Conservation (phyloP, 2,797 vertebrate genomes). For the Rousettus madagascariensis region DNA sequence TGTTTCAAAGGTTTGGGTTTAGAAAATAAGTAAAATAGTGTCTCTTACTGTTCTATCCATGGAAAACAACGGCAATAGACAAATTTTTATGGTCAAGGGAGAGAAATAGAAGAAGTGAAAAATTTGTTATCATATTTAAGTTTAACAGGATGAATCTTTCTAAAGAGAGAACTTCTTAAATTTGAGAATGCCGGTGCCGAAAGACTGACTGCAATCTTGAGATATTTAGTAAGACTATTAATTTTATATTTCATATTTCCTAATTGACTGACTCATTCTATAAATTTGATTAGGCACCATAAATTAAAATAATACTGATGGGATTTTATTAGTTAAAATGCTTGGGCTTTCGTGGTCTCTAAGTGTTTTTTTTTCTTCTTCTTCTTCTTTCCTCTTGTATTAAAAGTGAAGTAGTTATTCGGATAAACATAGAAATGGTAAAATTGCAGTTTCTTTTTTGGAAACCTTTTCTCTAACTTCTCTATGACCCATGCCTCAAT, state of each 20-base stretch:
- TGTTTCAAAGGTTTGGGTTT: slow-evolving; percentile 12
- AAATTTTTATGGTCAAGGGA: neutral
- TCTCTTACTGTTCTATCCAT: neutral
- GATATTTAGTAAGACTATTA: neutral
- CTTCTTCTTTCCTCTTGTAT: slow-evolving; percentile 32
- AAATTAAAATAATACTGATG: neutral
- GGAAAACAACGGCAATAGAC: neutral
- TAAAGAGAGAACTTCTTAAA: neutral
- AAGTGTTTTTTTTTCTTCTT: neutral
- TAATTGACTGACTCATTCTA: slow-evolving; percentile 11
- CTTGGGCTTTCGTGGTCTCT: slow-evolving; percentile 4
- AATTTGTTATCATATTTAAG: neutral
- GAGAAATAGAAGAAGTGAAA: neutral
- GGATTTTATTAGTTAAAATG: neutral
- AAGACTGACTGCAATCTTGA: neutral
- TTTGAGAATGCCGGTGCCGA: neutral
- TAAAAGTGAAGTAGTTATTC: slow-evolving; percentile 66
- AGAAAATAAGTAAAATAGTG: slow-evolving; percentile 16
- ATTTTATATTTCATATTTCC: slow-evolving; percentile 7
- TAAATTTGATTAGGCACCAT: neutral
- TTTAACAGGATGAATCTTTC: neutral
- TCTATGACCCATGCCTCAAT: slow-evolving; percentile 55
- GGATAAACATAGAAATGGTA: slow-evolving; percentile 78
- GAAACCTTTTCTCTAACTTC: slow-evolving; percentile 72
- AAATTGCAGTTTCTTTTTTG: slow-evolving; percentile 69